phyloP scores from a whole-genome alignment of 2,113 vertebrate species.

The Crotalus helleri region DNA sequence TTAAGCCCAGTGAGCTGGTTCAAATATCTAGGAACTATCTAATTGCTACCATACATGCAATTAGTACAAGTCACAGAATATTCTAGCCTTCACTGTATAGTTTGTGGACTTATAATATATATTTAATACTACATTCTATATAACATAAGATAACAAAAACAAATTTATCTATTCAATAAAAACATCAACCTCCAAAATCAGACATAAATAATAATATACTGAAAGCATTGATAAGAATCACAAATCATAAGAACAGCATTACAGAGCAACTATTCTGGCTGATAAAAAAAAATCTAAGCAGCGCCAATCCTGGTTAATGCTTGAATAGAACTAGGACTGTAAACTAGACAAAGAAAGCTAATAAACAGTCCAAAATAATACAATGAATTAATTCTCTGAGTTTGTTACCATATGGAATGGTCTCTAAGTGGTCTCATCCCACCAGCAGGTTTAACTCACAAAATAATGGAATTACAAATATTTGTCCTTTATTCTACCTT shows the following conservation, averaged over 20 bases:
- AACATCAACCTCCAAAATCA: neutral
- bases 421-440: neutral
- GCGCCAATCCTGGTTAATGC: neutral
- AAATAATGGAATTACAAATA: neutral
- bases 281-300: neutral
- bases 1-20: conserved; percentile 8
- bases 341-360: neutral
- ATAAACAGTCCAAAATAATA: neutral
- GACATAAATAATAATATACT: neutral
- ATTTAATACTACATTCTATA: neutral
- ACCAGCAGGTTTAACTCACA: neutral
- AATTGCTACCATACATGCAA: conserved; percentile 1
- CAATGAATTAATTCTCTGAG: neutral
- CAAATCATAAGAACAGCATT: neutral
- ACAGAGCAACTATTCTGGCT: neutral
- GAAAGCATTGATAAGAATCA: neutral
- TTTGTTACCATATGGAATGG: neutral
- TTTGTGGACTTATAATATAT: neutral
- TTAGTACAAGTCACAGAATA: neutral
- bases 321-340: neutral
- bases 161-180: neutral
- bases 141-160: neutral
- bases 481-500: neutral
- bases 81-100: neutral
- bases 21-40: neutral